A percentile compares a stretch with the other conserved stretches of the same genome.
Evolutionary conservation across 2,888 invertebrate genomes (phyloP).

Genomic region (Drosophila subquinaria): DNA sequence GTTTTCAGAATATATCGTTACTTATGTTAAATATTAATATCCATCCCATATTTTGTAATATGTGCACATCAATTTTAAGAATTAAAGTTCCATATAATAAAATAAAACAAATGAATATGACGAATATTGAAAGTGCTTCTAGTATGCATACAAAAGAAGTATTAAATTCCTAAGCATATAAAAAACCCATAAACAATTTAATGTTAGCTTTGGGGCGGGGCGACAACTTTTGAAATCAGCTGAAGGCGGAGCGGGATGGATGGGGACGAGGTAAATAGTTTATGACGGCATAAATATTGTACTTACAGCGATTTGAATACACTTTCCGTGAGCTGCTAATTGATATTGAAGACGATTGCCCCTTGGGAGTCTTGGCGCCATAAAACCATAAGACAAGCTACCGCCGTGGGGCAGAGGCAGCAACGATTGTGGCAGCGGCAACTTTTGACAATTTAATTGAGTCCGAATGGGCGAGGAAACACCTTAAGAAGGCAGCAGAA

Average conservation of each 20-base stretch:
- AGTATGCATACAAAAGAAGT: conserved; percentile 16
- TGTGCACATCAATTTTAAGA: background rate
- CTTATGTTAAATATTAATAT: too few species aligned
- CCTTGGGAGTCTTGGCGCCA: conserved; percentile 60
- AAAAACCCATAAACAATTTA: conserved; percentile 46
- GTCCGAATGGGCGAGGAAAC: conserved; percentile 53
- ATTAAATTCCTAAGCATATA: conserved; percentile 44
- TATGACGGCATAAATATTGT: conserved; percentile 64
- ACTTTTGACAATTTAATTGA: conserved; percentile 77
- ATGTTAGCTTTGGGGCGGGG: conserved; percentile 15
- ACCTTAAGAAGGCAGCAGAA: conserved; percentile 44
- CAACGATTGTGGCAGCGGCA: conserved; percentile 37
- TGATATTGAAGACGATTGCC: conserved; percentile 61
- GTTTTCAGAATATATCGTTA: too few species aligned
- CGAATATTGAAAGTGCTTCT: background rate
- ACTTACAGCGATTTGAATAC: conserved; percentile 54
- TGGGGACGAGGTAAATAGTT: conserved; percentile 41
- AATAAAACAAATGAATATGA: background rate
- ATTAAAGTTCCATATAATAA: background rate
- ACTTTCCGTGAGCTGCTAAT: conserved; percentile 60
- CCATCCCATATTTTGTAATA: background rate
- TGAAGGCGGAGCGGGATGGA: background rate
- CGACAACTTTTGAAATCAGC: conserved; percentile 19
- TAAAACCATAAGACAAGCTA: conserved; percentile 22
- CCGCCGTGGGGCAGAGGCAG: conserved; percentile 27